Evolutionary conservation across 1,140 invertebrate genomes (phyloP), one percentile per base, ranked within the genome.

Genomic region (Mycetomoellerius zeteki): DNA sequence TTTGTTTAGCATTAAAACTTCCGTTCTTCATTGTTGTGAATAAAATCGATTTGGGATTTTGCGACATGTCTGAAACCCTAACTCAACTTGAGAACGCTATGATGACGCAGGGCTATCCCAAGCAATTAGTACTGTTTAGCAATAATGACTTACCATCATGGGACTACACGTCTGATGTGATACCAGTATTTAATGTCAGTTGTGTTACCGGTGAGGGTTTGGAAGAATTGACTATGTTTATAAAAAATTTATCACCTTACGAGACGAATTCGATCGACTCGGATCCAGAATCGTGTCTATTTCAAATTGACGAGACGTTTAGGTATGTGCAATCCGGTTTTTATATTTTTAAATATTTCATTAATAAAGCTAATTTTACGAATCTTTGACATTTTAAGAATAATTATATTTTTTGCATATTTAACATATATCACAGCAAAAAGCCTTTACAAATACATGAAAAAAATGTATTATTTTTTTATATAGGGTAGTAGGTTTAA

Each of bases 221-320:
- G 3, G 96, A 97, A 89, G 95, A 98, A 47, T 95, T 99, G 2
- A 98, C 98, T 80, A 97, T 96, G 75, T 99, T 98, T 94, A 95
- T 95, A 14, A 91, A 91, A 84, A 94, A 95, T 56, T 92, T 95
- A 10, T 80, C 91, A 8, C 93, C 95, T 0, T 85, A 93, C 19
- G 93, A 95, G 67, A 92, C 91, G 1, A 91, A 91, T n/a, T 88
- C 91, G 21, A 87, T 88, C 6, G 92, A 94, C 50, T 89, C 90
- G 0, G 93, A 95, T 77, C 91, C 94, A 95, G 97, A 98, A 92
- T 96, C 96, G 2, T 97, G 97, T 91, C 97, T 98, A 91, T 99
- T 99, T 94, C 98, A 99, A 96, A 97, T 99, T 56, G 98, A 99
- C 93, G 98, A 99, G 95, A 98, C 98, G 30, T 99, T 99, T 92